phyloP scores from a whole-genome alignment of 2,888 invertebrate genomes.

The Gisinianus flammeolus region DNA sequence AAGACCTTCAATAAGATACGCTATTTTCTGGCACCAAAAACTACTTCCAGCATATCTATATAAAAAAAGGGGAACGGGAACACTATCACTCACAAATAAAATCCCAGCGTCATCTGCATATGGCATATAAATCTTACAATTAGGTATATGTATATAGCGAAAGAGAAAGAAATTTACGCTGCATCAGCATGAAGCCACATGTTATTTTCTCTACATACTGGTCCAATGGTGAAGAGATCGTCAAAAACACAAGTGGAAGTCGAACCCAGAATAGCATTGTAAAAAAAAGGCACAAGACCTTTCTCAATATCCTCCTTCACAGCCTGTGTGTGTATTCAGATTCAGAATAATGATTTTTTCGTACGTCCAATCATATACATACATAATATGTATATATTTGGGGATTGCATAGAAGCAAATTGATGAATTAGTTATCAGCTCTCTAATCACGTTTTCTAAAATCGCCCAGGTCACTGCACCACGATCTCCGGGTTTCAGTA shows the following conservation, averaged over 20 bases:
- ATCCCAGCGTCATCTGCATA: too few relatives aligned
- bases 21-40: conserved; percentile 48
- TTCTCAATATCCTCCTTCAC: conserved; percentile 43
- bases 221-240: conserved; percentile 51
- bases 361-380: too few relatives aligned
- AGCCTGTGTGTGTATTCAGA: conserved; percentile 29
- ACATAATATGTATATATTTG: neutral
- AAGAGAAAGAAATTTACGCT: too few relatives aligned
- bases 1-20: conserved; percentile 44
- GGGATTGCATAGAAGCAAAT: neutral
- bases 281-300: conserved; percentile 50
- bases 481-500: conserved; percentile 43
- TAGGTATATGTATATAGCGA: too few relatives aligned
- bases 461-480: conserved; percentile 37
- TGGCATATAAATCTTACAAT: too few relatives aligned
- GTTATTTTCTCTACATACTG: conserved; percentile 44
- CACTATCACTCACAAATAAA: too few relatives aligned
- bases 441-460: conserved; percentile 28
- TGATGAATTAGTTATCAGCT: neutral
- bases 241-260: conserved; percentile 51
- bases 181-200: conserved; percentile 53
- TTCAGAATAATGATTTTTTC: neutral
- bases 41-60: conserved; percentile 51
- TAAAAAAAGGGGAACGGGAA: too few relatives aligned
- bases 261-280: conserved; percentile 50